Percentiles rank a stretch among this genome's conserved stretches.
phyloP scores from a whole-genome alignment of 2,888 invertebrate genomes.

The Leptopterna dolabrata region DNA sequence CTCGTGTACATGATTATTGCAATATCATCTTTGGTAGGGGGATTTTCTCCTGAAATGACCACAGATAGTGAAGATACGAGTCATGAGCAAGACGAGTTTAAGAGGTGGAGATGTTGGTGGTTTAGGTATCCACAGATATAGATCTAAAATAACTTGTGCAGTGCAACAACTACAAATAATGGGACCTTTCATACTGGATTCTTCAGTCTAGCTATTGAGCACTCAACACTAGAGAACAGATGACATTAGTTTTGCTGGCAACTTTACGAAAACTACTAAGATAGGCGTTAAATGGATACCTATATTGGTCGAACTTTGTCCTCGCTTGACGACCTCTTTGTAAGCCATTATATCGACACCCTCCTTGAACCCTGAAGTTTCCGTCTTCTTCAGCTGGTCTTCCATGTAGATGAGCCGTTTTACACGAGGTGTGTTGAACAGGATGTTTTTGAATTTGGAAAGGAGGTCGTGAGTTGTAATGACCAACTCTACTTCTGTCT shows the following conservation, averaged over 20 bases:
- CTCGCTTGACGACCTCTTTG: conserved; percentile 75
- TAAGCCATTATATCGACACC: conserved; percentile 81
- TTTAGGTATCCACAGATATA: no score
- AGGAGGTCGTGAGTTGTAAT: conserved; percentile 93
- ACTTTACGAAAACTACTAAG: neutral
- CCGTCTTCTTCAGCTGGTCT: conserved; percentile 82
- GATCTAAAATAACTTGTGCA: no score
- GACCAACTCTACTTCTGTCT: conserved; percentile 93
- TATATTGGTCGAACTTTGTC: conserved; percentile 65
- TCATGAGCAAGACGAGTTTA: neutral
- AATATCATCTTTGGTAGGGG: conserved; percentile 80
- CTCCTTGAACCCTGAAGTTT: conserved; percentile 77
- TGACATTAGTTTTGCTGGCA: no score
- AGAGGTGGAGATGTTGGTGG: neutral
- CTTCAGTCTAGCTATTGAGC: neutral
- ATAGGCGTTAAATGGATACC: neutral
- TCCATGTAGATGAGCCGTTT: conserved; percentile 88
- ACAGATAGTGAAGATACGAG: conserved; percentile 57
- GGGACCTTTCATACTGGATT: neutral
- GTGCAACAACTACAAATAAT: no score
- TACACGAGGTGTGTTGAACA: conserved; percentile 79
- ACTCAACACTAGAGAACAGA: no score
- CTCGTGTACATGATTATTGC: conserved; percentile 99
- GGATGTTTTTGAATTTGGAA: conserved; percentile 86
- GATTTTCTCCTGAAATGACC: conserved; percentile 69